Conservation (phyloP, 2,888 invertebrate genomes). For the Mactromeris polynyma region DNA sequence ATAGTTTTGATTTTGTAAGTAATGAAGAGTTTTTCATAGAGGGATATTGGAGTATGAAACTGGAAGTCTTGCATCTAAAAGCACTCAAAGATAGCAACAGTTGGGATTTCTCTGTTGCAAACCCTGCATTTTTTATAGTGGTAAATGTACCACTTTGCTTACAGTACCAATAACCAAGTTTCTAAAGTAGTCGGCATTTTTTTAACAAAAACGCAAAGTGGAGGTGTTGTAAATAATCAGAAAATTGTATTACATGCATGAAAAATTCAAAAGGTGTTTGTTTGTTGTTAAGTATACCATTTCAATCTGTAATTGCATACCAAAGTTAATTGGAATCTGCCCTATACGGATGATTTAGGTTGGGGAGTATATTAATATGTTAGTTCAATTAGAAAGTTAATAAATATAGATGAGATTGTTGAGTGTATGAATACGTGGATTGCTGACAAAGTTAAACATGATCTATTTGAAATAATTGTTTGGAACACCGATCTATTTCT, state of each 20-base stretch:
- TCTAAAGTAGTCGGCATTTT: too few species aligned
- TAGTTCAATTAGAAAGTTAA: constrained; percentile 10
- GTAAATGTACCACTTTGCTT: too few species aligned
- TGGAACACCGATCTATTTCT: neutral
- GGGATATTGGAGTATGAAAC: neutral
- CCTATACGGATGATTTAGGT: neutral
- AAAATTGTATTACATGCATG: neutral
- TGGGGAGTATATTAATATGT: neutral
- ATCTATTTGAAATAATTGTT: constrained; percentile 12
- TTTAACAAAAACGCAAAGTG: too few species aligned
- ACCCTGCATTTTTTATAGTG: too few species aligned
- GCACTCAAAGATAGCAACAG: too few species aligned
- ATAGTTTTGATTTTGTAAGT: neutral
- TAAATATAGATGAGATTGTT: neutral
- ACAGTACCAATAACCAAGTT: too few species aligned
- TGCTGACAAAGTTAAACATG: neutral
- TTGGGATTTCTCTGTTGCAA: too few species aligned
- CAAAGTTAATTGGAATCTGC: neutral
- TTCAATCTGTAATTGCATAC: neutral
- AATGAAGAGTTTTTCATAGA: neutral
- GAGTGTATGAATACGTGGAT: neutral
- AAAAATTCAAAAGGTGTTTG: neutral
- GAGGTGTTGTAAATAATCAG: neutral
- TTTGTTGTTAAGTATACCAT: neutral
- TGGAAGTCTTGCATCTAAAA: too few species aligned